Conservation (phyloP, 2,113 vertebrate genomes). For the Scortum barcoo region DNA sequence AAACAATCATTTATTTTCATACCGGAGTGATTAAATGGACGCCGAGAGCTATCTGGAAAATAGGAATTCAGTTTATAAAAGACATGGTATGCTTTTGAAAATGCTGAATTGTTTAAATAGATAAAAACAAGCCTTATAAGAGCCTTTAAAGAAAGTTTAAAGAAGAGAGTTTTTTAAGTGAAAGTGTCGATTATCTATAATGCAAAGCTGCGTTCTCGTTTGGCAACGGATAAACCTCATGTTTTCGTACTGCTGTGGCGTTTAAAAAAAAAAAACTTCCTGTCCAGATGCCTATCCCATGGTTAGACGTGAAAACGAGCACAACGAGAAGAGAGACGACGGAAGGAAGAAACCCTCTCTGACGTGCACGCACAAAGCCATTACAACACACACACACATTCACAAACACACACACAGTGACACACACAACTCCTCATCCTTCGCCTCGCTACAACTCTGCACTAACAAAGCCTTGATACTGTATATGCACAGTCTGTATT, state of each 20-base stretch:
- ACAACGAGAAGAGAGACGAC: conserved; percentile 53
- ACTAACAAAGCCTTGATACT: conserved; percentile 63
- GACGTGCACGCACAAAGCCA: conserved; percentile 50
- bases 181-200: conserved; percentile 20
- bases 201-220: conserved; percentile 16
- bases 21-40: neutral
- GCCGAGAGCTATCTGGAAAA: neutral
- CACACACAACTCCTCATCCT: conserved; percentile 43
- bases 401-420: neutral
- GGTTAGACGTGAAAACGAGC: conserved; percentile 76
- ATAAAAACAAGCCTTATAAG: neutral
- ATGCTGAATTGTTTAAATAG: neutral
- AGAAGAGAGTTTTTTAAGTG: neutral
- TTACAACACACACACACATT: conserved; percentile 14
- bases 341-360: conserved; percentile 39
- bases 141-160: too few species aligned
- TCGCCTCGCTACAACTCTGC: conserved; percentile 62
- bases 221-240: conserved; percentile 45
- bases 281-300: conserved; percentile 61
- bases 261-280: conserved; percentile 36
- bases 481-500: conserved; percentile 69
- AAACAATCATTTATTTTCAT: neutral
- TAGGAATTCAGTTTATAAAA: too few species aligned
- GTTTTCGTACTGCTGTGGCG: conserved; percentile 49
- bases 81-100: conserved; percentile 5